Percentiles rank a stretch among this genome's conserved stretches.
Conservation (phyloP, 2,888 invertebrate species). For the Tuberolachnus salignus region DNA sequence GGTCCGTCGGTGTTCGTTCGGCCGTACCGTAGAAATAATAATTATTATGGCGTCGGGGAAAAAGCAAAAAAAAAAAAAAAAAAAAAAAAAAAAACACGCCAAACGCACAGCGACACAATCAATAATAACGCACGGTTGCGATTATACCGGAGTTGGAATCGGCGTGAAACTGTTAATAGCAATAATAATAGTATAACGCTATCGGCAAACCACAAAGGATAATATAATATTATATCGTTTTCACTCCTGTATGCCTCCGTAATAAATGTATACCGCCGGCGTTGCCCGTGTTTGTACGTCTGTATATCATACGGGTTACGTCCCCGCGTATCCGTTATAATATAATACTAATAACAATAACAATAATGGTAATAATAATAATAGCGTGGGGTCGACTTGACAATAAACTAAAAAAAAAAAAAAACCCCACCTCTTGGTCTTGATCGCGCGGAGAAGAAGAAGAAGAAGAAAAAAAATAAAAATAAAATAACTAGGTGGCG, state of each 20-base stretch:
- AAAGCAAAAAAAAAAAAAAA: no score
- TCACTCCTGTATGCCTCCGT: slow-evolving; percentile 8
- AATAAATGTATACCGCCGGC: no score
- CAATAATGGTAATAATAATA: slow-evolving; percentile 37
- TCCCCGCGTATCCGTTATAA: no score
- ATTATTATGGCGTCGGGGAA: not conserved
- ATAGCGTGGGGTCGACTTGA: slow-evolving; percentile 39
- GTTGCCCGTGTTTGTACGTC: no score
- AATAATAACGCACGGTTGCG: slow-evolving; percentile 47
- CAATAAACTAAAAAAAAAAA: slow-evolving; percentile 29
- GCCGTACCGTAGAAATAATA: not conserved
- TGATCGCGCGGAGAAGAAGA: no score
- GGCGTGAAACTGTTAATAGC: slow-evolving; percentile 54
- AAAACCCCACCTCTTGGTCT: not conserved
- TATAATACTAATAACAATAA: slow-evolving; percentile 3
- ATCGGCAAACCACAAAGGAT: slow-evolving; percentile 54
- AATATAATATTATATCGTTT: slow-evolving; percentile 23
- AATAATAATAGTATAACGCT: slow-evolving; percentile 7
- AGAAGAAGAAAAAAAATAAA: not conserved
- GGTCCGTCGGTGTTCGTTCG: slow-evolving; percentile 21
- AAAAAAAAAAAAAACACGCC: no score
- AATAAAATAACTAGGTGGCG: slow-evolving; percentile 21
- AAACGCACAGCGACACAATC: slow-evolving; percentile 27
- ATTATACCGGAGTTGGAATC: slow-evolving; percentile 23
- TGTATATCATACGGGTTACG: no score